phyloP scores from a whole-genome alignment of 2,888 invertebrate genomes.

The Torymus aiolomorphi region DNA sequence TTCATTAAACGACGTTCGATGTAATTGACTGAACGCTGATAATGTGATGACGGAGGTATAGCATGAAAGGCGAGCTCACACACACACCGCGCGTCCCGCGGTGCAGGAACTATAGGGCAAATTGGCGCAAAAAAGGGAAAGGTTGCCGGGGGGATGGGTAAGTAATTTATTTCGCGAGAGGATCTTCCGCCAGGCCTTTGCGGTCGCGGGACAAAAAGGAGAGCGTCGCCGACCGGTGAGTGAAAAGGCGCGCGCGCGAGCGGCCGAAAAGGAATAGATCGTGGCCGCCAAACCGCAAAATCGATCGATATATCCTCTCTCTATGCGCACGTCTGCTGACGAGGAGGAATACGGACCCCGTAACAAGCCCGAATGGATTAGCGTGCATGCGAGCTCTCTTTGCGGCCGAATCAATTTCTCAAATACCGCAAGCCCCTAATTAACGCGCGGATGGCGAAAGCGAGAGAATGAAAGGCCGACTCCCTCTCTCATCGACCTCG shows the following conservation, averaged over 20 bases:
- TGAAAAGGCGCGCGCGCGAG: neutral
- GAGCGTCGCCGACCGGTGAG: neutral
- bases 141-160: neutral
- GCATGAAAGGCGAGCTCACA: too few species aligned
- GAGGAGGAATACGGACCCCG: too few species aligned
- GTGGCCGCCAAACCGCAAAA: slow-evolving; percentile 41
- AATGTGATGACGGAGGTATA: slow-evolving; percentile 10
- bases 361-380: slow-evolving; percentile 30
- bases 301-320: slow-evolving; percentile 47
- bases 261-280: slow-evolving; percentile 17
- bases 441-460: slow-evolving; percentile 14
- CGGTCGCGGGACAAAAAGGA: slow-evolving; percentile 2
- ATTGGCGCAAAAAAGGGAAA: neutral
- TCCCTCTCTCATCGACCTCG: too few species aligned
- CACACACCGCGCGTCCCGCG: neutral
- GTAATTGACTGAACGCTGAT: slow-evolving; percentile 39
- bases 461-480: too few species aligned
- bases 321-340: too few species aligned
- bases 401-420: slow-evolving; percentile 46
- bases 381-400: slow-evolving; percentile 19
- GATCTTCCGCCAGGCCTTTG: neutral
- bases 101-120: slow-evolving; percentile 4
- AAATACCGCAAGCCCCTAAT: slow-evolving; percentile 50
- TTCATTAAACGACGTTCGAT: slow-evolving; percentile 30
- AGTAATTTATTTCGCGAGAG: slow-evolving; percentile 26